phyloP scores from a whole-genome alignment of 2,888 invertebrate genomes.

The Eurytoma californica region DNA sequence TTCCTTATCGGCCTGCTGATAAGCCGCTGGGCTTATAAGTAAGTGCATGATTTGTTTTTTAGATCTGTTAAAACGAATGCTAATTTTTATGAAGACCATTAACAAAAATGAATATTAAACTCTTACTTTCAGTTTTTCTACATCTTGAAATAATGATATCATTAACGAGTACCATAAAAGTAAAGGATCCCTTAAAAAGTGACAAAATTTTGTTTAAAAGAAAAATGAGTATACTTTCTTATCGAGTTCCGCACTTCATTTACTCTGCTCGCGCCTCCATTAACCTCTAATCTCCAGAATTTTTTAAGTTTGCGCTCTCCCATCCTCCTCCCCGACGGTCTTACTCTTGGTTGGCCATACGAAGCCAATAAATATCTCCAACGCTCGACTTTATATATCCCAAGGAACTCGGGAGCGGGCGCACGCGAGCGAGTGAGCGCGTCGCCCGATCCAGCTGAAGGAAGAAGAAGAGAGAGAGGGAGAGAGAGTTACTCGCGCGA shows the following conservation, averaged over 20 bases:
- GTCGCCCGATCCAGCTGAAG: neutral
- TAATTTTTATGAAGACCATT: no score
- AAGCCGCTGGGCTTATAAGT: no score
- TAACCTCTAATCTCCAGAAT: conserved; percentile 6
- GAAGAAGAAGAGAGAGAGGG: neutral
- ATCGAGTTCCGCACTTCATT: no score
- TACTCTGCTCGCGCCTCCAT: neutral
- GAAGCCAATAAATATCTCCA: conserved; percentile 50
- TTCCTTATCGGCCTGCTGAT: conserved; percentile 30
- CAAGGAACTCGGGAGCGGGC: conserved; percentile 24
- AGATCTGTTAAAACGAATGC: no score
- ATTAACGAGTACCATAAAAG: no score
- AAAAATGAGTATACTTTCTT: no score
- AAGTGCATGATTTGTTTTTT: no score
- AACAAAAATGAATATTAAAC: no score
- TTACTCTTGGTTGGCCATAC: neutral
- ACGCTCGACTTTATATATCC: conserved; percentile 44
- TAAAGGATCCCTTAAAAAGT: no score
- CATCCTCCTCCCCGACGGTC: neutral
- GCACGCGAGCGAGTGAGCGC: conserved; percentile 1
- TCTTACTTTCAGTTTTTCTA: no score
- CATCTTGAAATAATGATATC: no score
- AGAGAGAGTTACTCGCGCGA: conserved; percentile 48
- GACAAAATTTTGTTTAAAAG: no score
- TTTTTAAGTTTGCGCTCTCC: neutral